Base-by-base conservation (phyloP, 1,140 invertebrate genomes). In the Pantala flavescens region DNA sequence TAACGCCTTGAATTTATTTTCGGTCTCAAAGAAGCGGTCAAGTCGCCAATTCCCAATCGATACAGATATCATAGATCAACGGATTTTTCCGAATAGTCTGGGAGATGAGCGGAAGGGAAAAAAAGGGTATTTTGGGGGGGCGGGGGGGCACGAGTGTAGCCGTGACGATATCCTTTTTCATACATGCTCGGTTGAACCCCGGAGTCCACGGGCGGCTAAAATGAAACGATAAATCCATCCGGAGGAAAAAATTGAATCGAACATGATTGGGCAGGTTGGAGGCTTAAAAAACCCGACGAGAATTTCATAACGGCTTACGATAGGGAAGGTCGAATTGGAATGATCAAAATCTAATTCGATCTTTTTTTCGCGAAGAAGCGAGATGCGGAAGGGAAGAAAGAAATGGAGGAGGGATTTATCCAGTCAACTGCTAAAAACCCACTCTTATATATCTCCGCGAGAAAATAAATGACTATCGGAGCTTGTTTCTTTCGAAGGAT, bases 321-420 rank as follows among this genome's bases (percentile, higher is more conserved):
- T 63, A 63, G 14, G 49, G 49, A 63, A 12, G 3, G 49, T 12
- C 49, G 49, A 63, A 63, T 7, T 63, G 49, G 49, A 63, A 63
- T 63, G 49, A 63, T 63, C 49, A 63, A 63, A 63, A 63, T 63
- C 49, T 63, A 63, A 63, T 63, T 63, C 49, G 12, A 63, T 63
- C 49, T 63, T 63, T 63, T 36, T 36, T 63, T 63, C 12, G 16
- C n/a, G 49, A 63, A 63, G 49, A 21, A 63, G n/a, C 49, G n/a
- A 21, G 49, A 63, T 16, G 49, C 12, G 49, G n/a, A 63, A 7
- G 5, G 49, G 49, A 16, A 14, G 49, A 21, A 63, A 63, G 49
- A 21, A 21, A 63, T 63, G 49, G 49, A 63, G n/a, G 49, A 63
- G 3, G 49, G 49, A 63, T 63, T 7, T 63, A 19, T 63, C 12